phyloP scores from a whole-genome alignment of 2,888 invertebrate species.

The Cerastis rubricosa region DNA sequence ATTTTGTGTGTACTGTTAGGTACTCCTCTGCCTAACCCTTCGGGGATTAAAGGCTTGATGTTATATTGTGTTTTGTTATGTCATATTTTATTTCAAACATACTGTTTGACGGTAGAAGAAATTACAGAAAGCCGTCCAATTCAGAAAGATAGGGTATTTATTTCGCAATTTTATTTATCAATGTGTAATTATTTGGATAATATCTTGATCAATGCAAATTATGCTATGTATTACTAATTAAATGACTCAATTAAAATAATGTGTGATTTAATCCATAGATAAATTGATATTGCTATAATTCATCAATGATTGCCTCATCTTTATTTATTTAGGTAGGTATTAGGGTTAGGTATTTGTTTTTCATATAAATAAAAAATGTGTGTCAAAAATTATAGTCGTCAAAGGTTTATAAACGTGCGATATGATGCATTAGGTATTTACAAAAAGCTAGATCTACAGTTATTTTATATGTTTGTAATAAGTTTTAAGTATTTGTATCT shows the following conservation, averaged over 20 bases:
- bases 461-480: neutral
- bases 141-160: neutral
- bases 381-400: neutral
- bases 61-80: too few species aligned
- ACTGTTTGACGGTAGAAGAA: neutral
- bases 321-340: neutral
- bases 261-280: slow-evolving; percentile 11
- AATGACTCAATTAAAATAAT: slow-evolving; percentile 5
- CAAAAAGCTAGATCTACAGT: neutral
- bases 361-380: slow-evolving; percentile 4
- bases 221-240: slow-evolving; percentile 9
- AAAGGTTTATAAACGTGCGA: too few species aligned
- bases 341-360: too few species aligned
- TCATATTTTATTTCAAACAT: neutral
- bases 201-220: neutral
- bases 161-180: slow-evolving; percentile 4
- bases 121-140: slow-evolving; percentile 12
- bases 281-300: neutral
- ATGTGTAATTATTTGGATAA: neutral
- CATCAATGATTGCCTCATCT: slow-evolving; percentile 3
- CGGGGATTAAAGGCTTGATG: too few species aligned
- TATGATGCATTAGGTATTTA: too few species aligned
- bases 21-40: too few species aligned
- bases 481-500: neutral
- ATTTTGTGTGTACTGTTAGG: too few species aligned